A percentile compares a stretch with the other conserved stretches of the same genome.
These are phyloP conservation scores for Hyposoter dolosus DNA, from an alignment of 2,888 invertebrate species.

Conservation along the genomic window DNA sequence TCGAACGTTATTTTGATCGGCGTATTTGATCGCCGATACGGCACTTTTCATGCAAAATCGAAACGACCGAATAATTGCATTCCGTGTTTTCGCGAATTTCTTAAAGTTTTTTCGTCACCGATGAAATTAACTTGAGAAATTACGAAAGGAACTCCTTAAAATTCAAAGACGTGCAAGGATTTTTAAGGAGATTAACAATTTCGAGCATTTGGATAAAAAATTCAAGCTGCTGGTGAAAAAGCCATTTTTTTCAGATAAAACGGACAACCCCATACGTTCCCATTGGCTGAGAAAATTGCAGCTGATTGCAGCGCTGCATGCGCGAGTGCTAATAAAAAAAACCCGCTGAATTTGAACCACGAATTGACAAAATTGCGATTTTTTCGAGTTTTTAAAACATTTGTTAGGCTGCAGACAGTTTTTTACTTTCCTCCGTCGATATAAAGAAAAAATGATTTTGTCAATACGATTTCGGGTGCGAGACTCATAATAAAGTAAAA, in stretches of 20 bases:
- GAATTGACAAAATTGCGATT: neutral
- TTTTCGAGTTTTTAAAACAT: neutral
- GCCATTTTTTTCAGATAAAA: neutral
- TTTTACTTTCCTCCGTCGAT: neutral
- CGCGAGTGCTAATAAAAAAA: neutral
- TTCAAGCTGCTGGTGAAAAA: neutral
- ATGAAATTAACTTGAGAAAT: neutral
- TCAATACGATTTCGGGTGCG: neutral
- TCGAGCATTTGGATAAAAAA: neutral
- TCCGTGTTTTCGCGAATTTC: neutral
- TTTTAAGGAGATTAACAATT: neutral
- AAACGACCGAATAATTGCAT: neutral
- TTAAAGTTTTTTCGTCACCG: neutral
- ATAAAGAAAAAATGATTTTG: neutral
- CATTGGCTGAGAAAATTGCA: neutral
- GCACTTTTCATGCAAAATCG: slow-evolving; percentile 1
- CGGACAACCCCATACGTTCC: neutral
- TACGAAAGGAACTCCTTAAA: neutral
- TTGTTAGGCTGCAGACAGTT: neutral
- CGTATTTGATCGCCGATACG: slow-evolving; percentile 2
- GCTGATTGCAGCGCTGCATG: slow-evolving; percentile 9
- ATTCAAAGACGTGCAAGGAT: neutral
- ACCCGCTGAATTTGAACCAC: neutral
- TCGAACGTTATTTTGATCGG: neutral
- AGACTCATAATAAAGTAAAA: neutral